Conservation (phyloP, 2,113 vertebrate genomes). For the Petroica traversi region DNA sequence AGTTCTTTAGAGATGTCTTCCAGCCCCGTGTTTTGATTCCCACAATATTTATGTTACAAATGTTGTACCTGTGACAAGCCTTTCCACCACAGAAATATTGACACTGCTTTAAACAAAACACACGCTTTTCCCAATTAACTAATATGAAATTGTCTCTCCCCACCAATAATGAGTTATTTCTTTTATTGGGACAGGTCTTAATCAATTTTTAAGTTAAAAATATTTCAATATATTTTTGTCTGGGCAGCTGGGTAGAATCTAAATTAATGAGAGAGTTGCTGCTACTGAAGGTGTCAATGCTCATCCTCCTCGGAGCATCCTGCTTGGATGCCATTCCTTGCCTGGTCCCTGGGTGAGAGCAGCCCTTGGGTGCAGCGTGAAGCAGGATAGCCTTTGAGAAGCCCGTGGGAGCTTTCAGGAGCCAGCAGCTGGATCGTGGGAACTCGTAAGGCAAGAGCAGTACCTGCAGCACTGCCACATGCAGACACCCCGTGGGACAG, state of each 20-base stretch:
- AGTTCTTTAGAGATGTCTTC: background rate
- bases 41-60: background rate
- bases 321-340: background rate
- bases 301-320: background rate
- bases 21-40: background rate
- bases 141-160: background rate
- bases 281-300: background rate
- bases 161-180: background rate
- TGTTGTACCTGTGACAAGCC: background rate
- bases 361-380: accelerated
- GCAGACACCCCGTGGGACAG: background rate
- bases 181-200: background rate
- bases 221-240: background rate
- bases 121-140: background rate
- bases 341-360: background rate
- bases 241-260: background rate
- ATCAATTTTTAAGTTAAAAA: background rate
- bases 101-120: background rate
- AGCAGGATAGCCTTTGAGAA: background rate
- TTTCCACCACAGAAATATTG: background rate
- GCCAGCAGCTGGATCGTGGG: background rate
- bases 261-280: background rate
- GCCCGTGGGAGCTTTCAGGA: accelerated
- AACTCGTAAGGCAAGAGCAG: background rate
- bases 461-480: accelerated